Conservation (phyloP, 2,113 vertebrate species). For the Semnornis frantzii region DNA sequence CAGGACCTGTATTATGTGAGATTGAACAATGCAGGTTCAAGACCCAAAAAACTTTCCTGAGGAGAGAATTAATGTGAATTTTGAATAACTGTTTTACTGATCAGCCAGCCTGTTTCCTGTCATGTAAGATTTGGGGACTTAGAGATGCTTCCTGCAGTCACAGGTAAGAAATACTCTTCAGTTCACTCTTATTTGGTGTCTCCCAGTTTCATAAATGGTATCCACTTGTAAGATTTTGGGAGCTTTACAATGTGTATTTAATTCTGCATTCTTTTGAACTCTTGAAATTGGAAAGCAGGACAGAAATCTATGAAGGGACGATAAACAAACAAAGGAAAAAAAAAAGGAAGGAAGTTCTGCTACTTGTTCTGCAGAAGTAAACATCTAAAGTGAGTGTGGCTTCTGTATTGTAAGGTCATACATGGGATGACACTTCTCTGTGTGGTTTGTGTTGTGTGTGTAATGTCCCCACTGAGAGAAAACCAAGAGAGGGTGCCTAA, state of each 20-base stretch:
- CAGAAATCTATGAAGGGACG: not conserved
- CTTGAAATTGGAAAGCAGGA: not conserved
- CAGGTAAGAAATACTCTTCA: not conserved
- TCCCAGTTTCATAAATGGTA: not conserved
- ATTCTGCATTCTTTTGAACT: not conserved
- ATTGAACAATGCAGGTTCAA: not conserved
- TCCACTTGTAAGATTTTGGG: not conserved
- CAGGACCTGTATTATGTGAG: not conserved
- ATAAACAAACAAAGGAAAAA: not conserved
- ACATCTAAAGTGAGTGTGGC: not conserved
- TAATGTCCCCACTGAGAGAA: not conserved
- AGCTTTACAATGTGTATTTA: not conserved
- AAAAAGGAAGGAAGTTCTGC: not conserved
- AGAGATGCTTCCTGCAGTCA: not conserved
- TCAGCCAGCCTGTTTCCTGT: not conserved
- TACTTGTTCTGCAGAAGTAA: not conserved
- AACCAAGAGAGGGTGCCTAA: not conserved
- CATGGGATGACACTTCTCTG: not conserved
- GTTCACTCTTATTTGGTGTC: not conserved
- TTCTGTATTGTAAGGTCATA: not conserved
- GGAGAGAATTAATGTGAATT: conserved; percentile 7
- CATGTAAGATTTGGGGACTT: not conserved
- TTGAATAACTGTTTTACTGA: not conserved
- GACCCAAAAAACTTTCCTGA: conserved; percentile 5
- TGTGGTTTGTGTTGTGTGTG: not conserved